Percentiles rank a stretch among this genome's conserved stretches.
Evolutionary conservation across 1,140 invertebrate species (phyloP).

Genomic region (Calosoma granatense): DNA sequence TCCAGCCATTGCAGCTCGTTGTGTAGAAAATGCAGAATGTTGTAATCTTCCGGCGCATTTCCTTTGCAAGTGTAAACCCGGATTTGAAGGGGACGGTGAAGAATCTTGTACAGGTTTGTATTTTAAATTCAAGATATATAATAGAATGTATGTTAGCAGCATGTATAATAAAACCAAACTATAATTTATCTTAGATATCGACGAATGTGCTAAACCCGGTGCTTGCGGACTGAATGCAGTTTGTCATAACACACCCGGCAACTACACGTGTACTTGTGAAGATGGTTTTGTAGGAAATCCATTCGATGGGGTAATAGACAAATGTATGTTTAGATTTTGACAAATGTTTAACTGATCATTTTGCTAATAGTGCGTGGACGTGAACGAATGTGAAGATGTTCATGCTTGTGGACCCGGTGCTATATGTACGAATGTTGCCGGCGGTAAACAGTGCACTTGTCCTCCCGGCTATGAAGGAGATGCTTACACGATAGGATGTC

Average conservation of each 20-base stretch:
- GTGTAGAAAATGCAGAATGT: conserved; percentile 86
- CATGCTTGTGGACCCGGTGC: conserved; percentile 69
- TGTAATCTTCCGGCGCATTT: conserved; percentile 91
- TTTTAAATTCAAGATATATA: conserved; percentile 5
- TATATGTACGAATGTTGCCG: conserved; percentile 66
- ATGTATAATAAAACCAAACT: too few relatives aligned
- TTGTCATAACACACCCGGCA: conserved; percentile 76
- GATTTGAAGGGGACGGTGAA: conserved; percentile 82
- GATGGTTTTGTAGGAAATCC: conserved; percentile 78
- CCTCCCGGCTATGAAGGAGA: conserved; percentile 69
- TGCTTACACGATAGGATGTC: conserved; percentile 51
- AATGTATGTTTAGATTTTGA: conserved; percentile 3
- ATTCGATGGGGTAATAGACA: conserved; percentile 53
- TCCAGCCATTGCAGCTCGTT: conserved; percentile 66
- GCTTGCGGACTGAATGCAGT: conserved; percentile 70
- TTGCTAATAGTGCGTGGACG: conserved; percentile 74
- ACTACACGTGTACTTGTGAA: conserved; percentile 77
- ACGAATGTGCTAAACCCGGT: conserved; percentile 70
- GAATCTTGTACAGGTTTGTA: conserved; percentile 61
- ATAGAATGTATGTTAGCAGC: background rate
- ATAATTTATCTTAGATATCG: conserved; percentile 65
- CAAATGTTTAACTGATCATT: background rate
- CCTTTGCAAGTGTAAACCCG: conserved; percentile 85
- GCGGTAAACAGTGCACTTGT: conserved; percentile 72
- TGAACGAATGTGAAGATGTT: conserved; percentile 67